Conservation (phyloP, 2,888 invertebrate species). For the Megaustenia siamemsis region DNA sequence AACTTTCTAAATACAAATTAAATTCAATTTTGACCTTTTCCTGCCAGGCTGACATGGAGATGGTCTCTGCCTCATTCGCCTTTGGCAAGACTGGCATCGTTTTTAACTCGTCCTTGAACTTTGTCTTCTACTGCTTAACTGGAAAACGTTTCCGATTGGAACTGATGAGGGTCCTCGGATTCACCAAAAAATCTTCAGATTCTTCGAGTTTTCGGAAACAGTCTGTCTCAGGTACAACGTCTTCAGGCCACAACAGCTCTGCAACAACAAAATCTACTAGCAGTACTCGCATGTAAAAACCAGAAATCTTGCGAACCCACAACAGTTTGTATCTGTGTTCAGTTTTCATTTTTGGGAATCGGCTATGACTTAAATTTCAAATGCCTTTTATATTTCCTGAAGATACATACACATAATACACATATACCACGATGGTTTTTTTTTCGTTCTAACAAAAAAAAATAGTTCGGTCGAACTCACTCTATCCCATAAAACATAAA, state of each 20-base stretch:
- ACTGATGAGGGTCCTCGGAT: constrained; percentile 49
- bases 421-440: too few relatives aligned
- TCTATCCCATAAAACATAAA: too few relatives aligned
- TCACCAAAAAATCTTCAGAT: background rate
- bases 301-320: too few relatives aligned
- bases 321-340: too few relatives aligned
- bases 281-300: background rate
- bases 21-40: too few relatives aligned
- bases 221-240: background rate
- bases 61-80: constrained; percentile 65
- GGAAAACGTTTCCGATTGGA: constrained; percentile 66
- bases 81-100: constrained; percentile 69
- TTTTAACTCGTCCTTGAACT: constrained; percentile 71
- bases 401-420: too few relatives aligned
- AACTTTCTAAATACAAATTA: too few relatives aligned
- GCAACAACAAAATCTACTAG: constrained; percentile 38
- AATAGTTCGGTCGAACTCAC: too few relatives aligned
- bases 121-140: constrained; percentile 56
- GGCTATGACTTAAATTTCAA: too few relatives aligned
- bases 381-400: too few relatives aligned
- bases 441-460: too few relatives aligned
- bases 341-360: too few relatives aligned
- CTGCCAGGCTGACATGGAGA: constrained; percentile 60
- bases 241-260: background rate
- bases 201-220: constrained; percentile 26